Evolutionary conservation across 2,113 vertebrate genomes (phyloP), one percentile per base, ranked within the genome.

Genomic region (Hippopotamus amphibius): DNA sequence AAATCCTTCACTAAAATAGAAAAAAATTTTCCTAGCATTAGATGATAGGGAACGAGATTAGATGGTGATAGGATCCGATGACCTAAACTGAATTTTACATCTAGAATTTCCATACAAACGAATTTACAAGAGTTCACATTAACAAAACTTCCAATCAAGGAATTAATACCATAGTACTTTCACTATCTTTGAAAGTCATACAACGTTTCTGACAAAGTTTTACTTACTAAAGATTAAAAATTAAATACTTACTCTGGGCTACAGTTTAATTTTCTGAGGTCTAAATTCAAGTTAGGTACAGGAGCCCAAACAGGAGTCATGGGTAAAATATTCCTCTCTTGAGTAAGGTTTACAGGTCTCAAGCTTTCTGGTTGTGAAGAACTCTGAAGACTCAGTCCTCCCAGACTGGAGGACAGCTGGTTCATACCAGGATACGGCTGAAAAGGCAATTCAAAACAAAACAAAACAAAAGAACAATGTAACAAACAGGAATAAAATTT

Each of bases 261-360:
- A 98, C 99, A 99, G 98, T 99, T 99, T 98, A 99, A 98, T 97
- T 99, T 99, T 97, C 98, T 99, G 80, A 99, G 99, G 72, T 99
- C 99, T 12, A 98, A 95, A 97, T 99, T 99, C 97, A 99, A 98
- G 98, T 99, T 99, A 96, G 99, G 99, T 91, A 99, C 99, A 17
- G 99, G 99, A 93, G 99, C 99, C 96, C 98, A 98, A 66, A 99
- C 84, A 81, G 99, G 99, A 92, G 98, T 98, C 2, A 97, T 93
- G 11, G 99, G 99, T 95, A 99, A 98, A 98, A 99, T 98, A 98
- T 99, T 99, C 96, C 99, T 99, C 94, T 99, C 99, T 93, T 99
- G 99, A 30, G 99, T 99, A 95, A 99, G 99, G 98, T 99, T 99
- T 37, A 99, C 93, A 0, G 99, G 99, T 94, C 99, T 98, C 95